Percentiles rank a stretch among this genome's conserved stretches.
phyloP scores from a whole-genome alignment of 1,140 invertebrate species.

The Sitobion miscanthi region DNA sequence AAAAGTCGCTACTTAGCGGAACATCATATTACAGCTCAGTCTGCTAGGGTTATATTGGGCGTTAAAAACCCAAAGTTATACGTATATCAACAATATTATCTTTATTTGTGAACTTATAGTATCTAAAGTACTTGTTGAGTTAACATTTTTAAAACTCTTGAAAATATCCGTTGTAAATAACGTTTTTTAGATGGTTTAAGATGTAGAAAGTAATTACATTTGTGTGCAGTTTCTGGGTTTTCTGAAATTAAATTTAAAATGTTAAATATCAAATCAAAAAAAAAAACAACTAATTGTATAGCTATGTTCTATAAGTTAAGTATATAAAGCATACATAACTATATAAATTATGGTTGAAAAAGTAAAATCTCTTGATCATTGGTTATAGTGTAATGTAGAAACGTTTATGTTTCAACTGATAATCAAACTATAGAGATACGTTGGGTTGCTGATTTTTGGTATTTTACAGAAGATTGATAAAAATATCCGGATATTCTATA shows the following conservation, averaged over 20 bases:
- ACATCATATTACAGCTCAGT: not conserved
- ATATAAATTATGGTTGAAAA: not conserved
- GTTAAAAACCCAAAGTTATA: not conserved
- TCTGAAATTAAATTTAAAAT: not conserved
- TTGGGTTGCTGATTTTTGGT: not conserved
- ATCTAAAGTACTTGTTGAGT: too few relatives aligned
- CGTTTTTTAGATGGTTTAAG: not conserved
- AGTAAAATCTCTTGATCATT: not conserved
- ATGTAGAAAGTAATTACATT: not conserved
- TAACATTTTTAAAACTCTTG: not conserved
- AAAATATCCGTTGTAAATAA: not conserved
- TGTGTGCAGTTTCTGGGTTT: not conserved
- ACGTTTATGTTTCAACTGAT: not conserved
- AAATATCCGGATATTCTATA: not conserved
- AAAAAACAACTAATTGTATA: not conserved
- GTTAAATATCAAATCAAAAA: not conserved
- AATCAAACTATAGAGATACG: not conserved
- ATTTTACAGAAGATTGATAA: not conserved
- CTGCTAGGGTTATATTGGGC: not conserved
- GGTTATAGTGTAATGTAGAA: not conserved
- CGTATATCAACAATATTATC: not conserved
- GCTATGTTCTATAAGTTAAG: not conserved
- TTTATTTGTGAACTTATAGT: not conserved
- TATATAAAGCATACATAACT: not conserved
- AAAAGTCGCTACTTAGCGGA: not conserved